These are phyloP conservation scores for Haliclona indistincta DNA, from an alignment of 37 sponge, comb jelly and placozoan genomes.

Conservation along the genomic window DNA sequence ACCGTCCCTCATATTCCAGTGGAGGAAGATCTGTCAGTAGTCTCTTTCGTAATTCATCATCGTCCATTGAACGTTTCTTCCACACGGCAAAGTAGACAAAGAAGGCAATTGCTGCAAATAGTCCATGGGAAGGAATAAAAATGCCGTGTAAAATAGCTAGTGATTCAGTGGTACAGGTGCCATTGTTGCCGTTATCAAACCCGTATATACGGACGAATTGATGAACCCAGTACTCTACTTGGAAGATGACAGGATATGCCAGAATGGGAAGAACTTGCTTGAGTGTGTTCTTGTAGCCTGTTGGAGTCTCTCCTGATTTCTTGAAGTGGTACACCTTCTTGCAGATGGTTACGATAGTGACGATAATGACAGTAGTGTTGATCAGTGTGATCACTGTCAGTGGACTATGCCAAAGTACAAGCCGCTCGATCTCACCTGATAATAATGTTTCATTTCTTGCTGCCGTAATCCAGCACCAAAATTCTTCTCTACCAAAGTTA, in stretches of 20 bases:
- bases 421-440: background rate
- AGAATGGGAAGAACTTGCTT: background rate
- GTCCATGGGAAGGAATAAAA: too few species aligned
- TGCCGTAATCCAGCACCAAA: constrained; percentile 1
- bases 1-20: too few species aligned
- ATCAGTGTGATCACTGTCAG: background rate
- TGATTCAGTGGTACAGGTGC: too few species aligned
- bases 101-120: too few species aligned
- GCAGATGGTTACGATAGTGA: background rate
- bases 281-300: background rate
- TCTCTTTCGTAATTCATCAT: too few species aligned
- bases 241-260: background rate
- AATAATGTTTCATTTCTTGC: background rate
- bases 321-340: background rate
- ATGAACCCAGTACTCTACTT: too few species aligned
- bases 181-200: too few species aligned
- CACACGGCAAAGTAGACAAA: too few species aligned
- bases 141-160: too few species aligned
- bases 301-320: background rate
- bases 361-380: background rate
- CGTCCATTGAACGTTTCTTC: too few species aligned
- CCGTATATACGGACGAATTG: too few species aligned
- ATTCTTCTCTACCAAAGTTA: background rate
- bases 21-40: too few species aligned
- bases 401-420: background rate